Base-by-base conservation (phyloP, 1,140 invertebrate genomes). In the Neodiprion virginianus region DNA sequence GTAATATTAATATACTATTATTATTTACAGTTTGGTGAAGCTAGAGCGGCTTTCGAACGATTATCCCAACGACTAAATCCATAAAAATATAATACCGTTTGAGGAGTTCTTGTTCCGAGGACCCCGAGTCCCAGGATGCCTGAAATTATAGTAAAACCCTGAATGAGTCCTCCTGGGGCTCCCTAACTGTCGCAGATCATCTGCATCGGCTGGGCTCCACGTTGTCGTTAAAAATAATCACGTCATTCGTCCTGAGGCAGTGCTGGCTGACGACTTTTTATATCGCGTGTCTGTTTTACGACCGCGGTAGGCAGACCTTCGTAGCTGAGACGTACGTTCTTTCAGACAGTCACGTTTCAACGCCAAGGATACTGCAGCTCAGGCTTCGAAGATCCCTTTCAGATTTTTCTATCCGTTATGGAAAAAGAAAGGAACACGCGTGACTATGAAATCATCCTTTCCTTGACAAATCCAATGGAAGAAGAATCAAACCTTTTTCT, bases 191-290 rank as follows among this genome's bases (percentile, higher is more conserved):
- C 40, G 67, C 53, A 40, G 53, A 61, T 61, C 53, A 61, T 61
- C 53, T 61, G 53, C 53, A 61, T 61, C 53, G 53, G 53, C 8
- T 61, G 53, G 11, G 53, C 28, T 40, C 28, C 28, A 40, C 11
- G 53, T 61, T 69, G 67, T 69, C 67, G 67, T 69, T 69, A 69
- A 69, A 69, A 69, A 69, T 69, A 69, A 69, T 69, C 67, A 69
- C 40, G 67, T 21, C 67, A 7, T 23, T 47, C 21, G 67, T 69
- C 67, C 67, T 69, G 67, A 17, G 53, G 53, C 53, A 61, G 53
- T 17, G 53, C 53, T 8, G 53, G 53, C 53, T 61, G 53, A 61
- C 53, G 53, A 61, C 53, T 61, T 61, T 61, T 61, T 61, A 61
- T 61, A 61, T 61, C 53, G 53, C 53, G n/a, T 61, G 53, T 61